Evolutionary conservation across 2,888 invertebrate genomes (phyloP).

Genomic region (Spodoptera exigua): DNA sequence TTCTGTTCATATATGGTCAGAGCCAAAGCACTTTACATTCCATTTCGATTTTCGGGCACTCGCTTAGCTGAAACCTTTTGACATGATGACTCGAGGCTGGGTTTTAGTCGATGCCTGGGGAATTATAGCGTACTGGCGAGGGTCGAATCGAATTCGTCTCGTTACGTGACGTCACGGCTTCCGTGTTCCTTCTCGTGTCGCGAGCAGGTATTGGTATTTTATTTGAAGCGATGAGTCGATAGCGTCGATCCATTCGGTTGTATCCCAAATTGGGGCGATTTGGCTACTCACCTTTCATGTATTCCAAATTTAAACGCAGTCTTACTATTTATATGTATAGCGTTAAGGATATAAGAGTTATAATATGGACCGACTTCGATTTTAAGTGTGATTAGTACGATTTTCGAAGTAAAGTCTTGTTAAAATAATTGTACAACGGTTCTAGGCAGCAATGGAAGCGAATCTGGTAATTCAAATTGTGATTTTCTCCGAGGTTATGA

Average conservation of each 20-base stretch:
- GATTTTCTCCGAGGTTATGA: constrained; percentile 25
- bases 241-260: constrained; percentile 32
- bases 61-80: constrained; percentile 43
- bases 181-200: constrained; percentile 50
- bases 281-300: constrained; percentile 21
- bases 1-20: constrained; percentile 1
- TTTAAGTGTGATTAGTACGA: constrained; percentile 11
- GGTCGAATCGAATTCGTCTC: constrained; percentile 47
- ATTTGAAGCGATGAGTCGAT: constrained; percentile 53
- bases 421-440: too few relatives aligned
- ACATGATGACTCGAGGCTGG: constrained; percentile 42
- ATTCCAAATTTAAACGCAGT: too few relatives aligned
- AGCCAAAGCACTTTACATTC: constrained; percentile 11
- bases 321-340: too few relatives aligned
- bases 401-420: too few relatives aligned
- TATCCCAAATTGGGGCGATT: constrained; percentile 25
- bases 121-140: constrained; percentile 38
- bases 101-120: constrained; percentile 40
- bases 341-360: too few relatives aligned
- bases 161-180: constrained; percentile 47
- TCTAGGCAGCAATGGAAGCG: constrained; percentile 12
- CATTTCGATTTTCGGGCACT: constrained; percentile 25
- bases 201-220: constrained; percentile 58
- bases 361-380: too few relatives aligned
- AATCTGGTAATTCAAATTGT: constrained; percentile 29